Evolutionary conservation across 2,113 vertebrate species (phyloP).

Genomic region (Heloderma charlesbogerti): DNA sequence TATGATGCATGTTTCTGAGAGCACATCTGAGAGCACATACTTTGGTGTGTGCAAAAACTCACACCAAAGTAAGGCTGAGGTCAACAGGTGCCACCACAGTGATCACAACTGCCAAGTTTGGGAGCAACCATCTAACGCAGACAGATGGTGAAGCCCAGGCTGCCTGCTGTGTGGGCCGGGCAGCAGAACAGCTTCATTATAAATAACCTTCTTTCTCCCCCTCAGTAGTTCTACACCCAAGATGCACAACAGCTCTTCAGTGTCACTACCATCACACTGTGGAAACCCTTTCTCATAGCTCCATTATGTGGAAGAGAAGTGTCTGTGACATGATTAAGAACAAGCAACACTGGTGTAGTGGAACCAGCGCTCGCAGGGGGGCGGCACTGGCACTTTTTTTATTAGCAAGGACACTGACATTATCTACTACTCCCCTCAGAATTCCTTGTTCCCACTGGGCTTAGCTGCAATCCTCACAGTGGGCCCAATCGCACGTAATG

Average conservation of each 20-base stretch:
- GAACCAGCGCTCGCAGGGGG: no score
- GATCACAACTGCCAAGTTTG: not conserved
- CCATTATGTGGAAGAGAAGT: not conserved
- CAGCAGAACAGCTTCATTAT: not conserved
- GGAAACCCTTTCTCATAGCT: not conserved
- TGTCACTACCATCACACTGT: not conserved
- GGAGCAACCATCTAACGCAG: not conserved
- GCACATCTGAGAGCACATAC: constrained; percentile 18
- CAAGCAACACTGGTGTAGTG: not conserved
- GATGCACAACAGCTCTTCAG: no score
- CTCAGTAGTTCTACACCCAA: not conserved
- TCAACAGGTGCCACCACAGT: not conserved
- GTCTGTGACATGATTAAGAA: not conserved
- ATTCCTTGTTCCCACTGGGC: no score
- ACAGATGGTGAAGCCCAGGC: not conserved
- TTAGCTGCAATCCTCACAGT: no score
- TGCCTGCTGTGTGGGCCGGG: not conserved
- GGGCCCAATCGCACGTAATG: no score
- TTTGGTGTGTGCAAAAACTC: constrained; percentile 35
- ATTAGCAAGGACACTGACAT: no score
- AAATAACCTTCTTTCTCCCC: not conserved
- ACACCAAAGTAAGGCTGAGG: not conserved
- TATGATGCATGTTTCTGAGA: not conserved
- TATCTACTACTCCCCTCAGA: no score
- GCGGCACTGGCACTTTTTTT: no score